Conservation (phyloP, 2,113 vertebrate genomes). For the Pedionomus torquatus region DNA sequence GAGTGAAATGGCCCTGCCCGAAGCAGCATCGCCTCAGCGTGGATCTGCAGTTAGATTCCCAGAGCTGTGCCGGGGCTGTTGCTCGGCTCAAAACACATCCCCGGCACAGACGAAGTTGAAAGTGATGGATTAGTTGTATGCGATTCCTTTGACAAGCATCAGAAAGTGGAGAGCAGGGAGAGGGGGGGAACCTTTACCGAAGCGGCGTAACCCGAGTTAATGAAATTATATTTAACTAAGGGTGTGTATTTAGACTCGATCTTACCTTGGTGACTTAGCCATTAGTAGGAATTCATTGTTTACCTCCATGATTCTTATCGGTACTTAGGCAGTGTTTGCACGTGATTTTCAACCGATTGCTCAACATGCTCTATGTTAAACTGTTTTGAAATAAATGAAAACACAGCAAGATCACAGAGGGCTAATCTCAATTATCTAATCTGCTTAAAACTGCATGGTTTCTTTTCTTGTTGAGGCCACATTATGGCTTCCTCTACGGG, state of each 20-base stretch:
- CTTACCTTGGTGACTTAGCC: conserved; percentile 87
- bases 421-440: conserved; percentile 75
- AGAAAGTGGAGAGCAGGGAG: conserved; percentile 18
- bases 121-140: conserved; percentile 74
- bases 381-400: conserved; percentile 80
- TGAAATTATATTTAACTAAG: conserved; percentile 85
- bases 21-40: not conserved
- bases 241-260: conserved; percentile 85
- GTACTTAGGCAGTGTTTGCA: conserved; percentile 84
- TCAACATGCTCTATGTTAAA: conserved; percentile 71
- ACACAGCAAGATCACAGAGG: conserved; percentile 73
- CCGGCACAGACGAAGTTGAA: conserved; percentile 45
- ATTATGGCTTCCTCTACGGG: conserved; percentile 24
- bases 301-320: conserved; percentile 85
- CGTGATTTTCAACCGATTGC: conserved; percentile 83
- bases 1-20: not conserved
- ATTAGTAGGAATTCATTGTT: conserved; percentile 89
- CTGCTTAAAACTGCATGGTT: conserved; percentile 66
- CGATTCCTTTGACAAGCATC: conserved; percentile 74
- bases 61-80: not conserved
- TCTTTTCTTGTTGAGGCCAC: conserved; percentile 60
- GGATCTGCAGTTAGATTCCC: not conserved
- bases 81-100: conserved; percentile 15
- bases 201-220: conserved; percentile 80
- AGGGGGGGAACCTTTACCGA: conserved; percentile 44